Conservation (phyloP, 1,140 invertebrate genomes). For the Planococcus citri region DNA sequence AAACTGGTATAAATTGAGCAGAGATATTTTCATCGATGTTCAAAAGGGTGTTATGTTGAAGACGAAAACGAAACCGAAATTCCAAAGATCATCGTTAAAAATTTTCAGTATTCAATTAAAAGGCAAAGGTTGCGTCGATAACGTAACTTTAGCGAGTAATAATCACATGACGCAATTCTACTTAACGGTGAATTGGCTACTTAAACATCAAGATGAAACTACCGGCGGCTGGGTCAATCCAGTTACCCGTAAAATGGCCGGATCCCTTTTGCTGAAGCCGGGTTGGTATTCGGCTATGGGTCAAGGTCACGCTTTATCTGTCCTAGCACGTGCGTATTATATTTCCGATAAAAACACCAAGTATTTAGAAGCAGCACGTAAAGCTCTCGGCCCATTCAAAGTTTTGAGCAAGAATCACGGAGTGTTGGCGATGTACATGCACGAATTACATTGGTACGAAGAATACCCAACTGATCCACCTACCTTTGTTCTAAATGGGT, state of each 20-base stretch:
- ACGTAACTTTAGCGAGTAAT: constrained; percentile 66
- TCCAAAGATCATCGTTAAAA: constrained; percentile 32
- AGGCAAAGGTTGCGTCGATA: constrained; percentile 66
- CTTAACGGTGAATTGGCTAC: constrained; percentile 86
- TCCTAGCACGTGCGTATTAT: constrained; percentile 77
- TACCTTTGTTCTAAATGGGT: constrained; percentile 95
- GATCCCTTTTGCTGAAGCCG: constrained; percentile 59
- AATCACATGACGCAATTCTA: constrained; percentile 83
- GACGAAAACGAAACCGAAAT: background rate
- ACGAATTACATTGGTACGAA: constrained; percentile 76
- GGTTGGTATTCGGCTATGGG: constrained; percentile 95
- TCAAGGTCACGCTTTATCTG: constrained; percentile 90
- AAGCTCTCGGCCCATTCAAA: constrained; percentile 69
- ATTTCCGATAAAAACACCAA: constrained; percentile 56
- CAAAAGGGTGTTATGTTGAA: constrained; percentile 52
- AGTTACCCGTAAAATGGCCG: constrained; percentile 56
- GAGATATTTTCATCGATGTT: constrained; percentile 82
- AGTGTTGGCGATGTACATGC: constrained; percentile 70
- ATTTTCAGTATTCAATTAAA: constrained; percentile 50
- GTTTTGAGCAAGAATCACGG: constrained; percentile 58
- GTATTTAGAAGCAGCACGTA: constrained; percentile 69
- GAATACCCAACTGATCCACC: constrained; percentile 94
- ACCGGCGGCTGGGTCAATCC: constrained; percentile 82
- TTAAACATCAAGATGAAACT: constrained; percentile 64
- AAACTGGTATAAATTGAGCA: constrained; percentile 65